Conservation (phyloP, 2,888 invertebrate genomes). For the Agrochola circellaris region DNA sequence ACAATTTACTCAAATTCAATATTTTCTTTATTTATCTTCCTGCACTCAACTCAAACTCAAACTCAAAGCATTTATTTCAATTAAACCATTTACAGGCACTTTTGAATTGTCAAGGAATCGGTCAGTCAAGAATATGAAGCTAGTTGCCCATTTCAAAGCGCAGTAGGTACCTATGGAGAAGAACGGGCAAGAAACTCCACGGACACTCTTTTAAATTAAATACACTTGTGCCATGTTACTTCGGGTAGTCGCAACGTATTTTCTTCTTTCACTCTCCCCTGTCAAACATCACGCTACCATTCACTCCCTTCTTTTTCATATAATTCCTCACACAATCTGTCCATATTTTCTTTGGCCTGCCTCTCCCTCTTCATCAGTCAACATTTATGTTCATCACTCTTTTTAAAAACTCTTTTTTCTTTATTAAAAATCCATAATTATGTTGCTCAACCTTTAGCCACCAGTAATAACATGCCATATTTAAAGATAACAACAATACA, state of each 20-base stretch:
- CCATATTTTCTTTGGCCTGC: neutral
- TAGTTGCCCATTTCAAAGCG: too few species aligned
- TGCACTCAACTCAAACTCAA: too few species aligned
- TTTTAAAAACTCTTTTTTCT: neutral
- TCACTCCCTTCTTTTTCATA: neutral
- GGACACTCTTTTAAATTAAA: too few species aligned
- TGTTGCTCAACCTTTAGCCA: conserved; percentile 10
- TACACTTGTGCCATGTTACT: neutral
- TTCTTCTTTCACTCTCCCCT: neutral
- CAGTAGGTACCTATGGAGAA: too few species aligned
- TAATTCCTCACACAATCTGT: neutral
- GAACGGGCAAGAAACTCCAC: too few species aligned
- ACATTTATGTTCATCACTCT: neutral
- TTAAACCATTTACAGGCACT: too few species aligned
- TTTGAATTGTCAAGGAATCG: too few species aligned
- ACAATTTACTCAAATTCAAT: neutral
- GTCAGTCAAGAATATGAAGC: too few species aligned
- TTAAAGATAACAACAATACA: conserved; percentile 29
- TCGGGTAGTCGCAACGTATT: neutral
- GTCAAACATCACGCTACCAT: neutral
- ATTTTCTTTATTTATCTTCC: neutral
- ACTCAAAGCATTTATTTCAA: too few species aligned
- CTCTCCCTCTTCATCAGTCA: neutral
- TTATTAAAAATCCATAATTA: conserved; percentile 22
- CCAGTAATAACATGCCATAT: conserved; percentile 23